Base-by-base conservation (phyloP, 2,113 vertebrate species). In the Hippoglossus stenolepis region DNA sequence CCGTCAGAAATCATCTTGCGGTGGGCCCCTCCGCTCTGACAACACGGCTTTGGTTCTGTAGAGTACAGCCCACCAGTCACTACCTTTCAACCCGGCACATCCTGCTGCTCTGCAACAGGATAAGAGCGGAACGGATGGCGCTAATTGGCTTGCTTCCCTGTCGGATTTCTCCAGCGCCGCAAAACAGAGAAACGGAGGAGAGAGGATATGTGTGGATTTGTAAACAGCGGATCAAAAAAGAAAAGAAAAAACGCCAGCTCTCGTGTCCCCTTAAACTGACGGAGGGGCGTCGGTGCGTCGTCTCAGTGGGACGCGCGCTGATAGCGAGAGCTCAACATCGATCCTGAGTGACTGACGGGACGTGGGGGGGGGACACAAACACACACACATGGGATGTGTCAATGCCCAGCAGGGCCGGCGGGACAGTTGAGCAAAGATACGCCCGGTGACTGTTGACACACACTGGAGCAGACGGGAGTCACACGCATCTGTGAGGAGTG, bases 111-210 rank as follows among this genome's bases (percentile, higher is more conserved):
- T 0, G 84, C 65, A 87, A 91, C 88, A 90, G 86, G 83, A 85
- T 70, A 40, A 64, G 68, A 87, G 86, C 84, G 88, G 82, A 89
- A 92, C 92, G 71, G 86, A 84, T 76, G 31, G 28, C 21, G 67
- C 85, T 91, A 93, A 93, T 90, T 92, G 87, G 89, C 92, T 91
- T 89, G 89, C 86, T 60, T 86, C 83, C 78, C 87, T 85, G 91
- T 90, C 86, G 71, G 90, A 89, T 90, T 91, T 84, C 77, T 68
- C n/a, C 35, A 1, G 38, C 23, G 0, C 49, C 26, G 0, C 43
- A 47, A 49, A 69, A 83, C 73, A 53, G 58, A 79, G 28, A 17
- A 73, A 45, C 21, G 74, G 54, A 81, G 64, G 40, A 40, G 75
- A 13, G 57, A 49, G 15, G 26, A 18, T 18, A 14, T 20, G 18